phyloP scores from a whole-genome alignment of 35 echinoderm and acorn worm species.

The Antedon bifida region DNA sequence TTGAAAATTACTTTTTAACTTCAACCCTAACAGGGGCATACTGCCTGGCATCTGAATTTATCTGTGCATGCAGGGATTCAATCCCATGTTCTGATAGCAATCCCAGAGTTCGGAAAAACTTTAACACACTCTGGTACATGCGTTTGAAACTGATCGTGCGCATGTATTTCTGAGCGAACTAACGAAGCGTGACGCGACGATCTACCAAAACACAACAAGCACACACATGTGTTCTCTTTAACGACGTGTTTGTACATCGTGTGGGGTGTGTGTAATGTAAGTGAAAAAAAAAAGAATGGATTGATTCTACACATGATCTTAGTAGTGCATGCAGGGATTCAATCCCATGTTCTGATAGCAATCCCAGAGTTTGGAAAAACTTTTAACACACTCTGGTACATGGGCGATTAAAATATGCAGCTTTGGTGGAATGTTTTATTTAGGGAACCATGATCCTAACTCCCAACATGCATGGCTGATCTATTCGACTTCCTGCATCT shows the following conservation, averaged over 20 bases:
- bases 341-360: too few species aligned
- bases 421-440: conserved; percentile 3
- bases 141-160: too few species aligned
- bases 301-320: too few species aligned
- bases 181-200: too few species aligned
- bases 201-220: too few species aligned
- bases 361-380: too few species aligned
- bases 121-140: conserved; percentile 4
- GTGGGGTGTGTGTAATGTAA: neutral
- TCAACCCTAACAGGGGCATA: neutral
- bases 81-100: too few species aligned
- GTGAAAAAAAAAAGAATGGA: too few species aligned
- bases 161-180: too few species aligned
- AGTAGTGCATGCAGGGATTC: too few species aligned
- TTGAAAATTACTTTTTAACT: neutral
- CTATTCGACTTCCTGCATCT: neutral
- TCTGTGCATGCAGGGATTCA: neutral
- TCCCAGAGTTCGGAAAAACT: neutral
- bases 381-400: conserved; percentile 7
- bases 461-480: neutral
- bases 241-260: too few species aligned
- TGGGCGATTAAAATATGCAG: conserved; percentile 10
- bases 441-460: conserved; percentile 11
- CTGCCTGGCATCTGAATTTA: neutral
- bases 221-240: too few species aligned